phyloP scores from a whole-genome alignment of 2,113 vertebrate species.

The Cathartes aura region DNA sequence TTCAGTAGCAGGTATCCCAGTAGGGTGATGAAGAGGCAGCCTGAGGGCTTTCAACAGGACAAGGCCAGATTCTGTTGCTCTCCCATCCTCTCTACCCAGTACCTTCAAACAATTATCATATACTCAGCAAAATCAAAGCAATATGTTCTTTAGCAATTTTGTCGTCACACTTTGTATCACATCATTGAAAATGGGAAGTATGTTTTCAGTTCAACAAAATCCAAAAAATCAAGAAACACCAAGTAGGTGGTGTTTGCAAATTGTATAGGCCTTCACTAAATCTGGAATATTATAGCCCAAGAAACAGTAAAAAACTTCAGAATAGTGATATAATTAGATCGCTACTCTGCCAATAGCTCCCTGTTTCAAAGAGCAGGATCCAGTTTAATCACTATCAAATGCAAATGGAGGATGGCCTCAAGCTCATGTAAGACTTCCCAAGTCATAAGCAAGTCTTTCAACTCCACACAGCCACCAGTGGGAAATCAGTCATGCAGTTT shows the following conservation, averaged over 20 bases:
- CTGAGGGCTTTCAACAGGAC: background rate
- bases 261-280: background rate
- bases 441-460: background rate
- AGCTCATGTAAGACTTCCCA: background rate
- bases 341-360: background rate
- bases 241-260: background rate
- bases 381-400: background rate
- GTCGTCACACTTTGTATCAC: background rate
- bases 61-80: background rate
- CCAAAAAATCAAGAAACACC: background rate
- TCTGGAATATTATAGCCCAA: background rate
- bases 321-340: background rate
- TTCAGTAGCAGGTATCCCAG: background rate
- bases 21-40: background rate
- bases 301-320: background rate
- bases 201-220: background rate
- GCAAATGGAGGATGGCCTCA: background rate
- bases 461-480: background rate
- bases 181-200: background rate
- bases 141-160: background rate
- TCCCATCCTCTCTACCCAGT: background rate
- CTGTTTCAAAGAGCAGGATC: background rate
- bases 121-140: background rate
- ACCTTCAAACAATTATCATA: background rate
- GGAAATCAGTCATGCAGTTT: background rate